Percentiles rank a stretch among this genome's conserved stretches.
phyloP scores from a whole-genome alignment of 2,113 vertebrate genomes.

The Sphaerodactylus townsendi region DNA sequence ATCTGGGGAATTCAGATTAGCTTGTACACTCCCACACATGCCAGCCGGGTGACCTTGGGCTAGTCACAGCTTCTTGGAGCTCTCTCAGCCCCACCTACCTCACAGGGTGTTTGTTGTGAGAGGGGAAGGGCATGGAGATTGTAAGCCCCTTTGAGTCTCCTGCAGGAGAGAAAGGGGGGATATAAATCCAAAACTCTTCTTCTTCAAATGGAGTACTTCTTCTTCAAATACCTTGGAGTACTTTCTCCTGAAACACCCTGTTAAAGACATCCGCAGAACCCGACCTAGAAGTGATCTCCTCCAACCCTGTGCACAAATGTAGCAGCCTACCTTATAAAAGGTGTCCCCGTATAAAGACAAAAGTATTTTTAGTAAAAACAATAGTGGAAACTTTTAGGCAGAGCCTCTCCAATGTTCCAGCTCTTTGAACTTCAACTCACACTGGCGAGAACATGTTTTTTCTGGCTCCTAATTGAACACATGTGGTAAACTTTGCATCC shows the following conservation, averaged over 20 bases:
- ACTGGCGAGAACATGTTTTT: constrained; percentile 54
- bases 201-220: no score
- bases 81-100: no score
- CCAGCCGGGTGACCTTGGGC: no score
- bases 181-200: no score
- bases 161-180: no score
- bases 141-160: no score
- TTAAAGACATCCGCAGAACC: background rate
- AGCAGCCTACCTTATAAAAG: constrained; percentile 18
- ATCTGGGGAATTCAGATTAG: no score
- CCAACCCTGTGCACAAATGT: constrained; percentile 8
- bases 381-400: constrained; percentile 52
- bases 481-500: constrained; percentile 35
- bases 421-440: constrained; percentile 56
- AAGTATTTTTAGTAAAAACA: constrained; percentile 59
- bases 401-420: constrained; percentile 49
- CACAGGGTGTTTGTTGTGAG: no score
- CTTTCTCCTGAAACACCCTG: background rate
- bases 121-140: no score
- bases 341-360: constrained; percentile 35
- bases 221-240: background rate
- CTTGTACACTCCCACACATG: no score
- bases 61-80: no score
- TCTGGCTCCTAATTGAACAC: constrained; percentile 44
- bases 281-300: constrained; percentile 16